phyloP scores from a whole-genome alignment of 2,797 vertebrate genomes.

The Gymnopithys bicolor region DNA sequence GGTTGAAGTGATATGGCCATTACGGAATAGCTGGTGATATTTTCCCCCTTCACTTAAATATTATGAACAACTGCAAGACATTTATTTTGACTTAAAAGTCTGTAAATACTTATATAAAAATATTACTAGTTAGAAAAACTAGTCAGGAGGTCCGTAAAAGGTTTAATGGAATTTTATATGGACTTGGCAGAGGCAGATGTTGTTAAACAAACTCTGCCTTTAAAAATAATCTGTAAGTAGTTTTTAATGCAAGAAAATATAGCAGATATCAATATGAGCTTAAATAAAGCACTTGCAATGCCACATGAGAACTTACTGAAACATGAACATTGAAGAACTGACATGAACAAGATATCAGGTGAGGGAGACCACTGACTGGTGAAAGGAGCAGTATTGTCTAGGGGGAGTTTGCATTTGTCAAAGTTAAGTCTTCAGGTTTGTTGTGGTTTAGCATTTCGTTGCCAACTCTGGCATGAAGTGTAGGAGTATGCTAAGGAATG shows the following conservation, averaged over 20 bases:
- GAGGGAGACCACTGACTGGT: not conserved
- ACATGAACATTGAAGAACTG: not conserved
- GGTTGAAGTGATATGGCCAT: not conserved
- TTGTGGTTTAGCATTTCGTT: not conserved
- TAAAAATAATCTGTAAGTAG: not conserved
- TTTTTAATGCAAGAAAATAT: not conserved
- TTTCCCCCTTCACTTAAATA: not conserved
- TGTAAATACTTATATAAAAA: not conserved
- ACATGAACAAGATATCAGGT: not conserved
- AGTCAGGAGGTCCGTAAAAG: not conserved
- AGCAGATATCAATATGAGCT: not conserved
- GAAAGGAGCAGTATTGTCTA: not conserved
- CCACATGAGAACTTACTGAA: not conserved
- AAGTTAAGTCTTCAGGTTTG: not conserved
- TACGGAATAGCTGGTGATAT: not conserved
- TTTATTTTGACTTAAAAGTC: not conserved
- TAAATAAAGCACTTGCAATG: not conserved
- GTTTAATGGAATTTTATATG: not conserved
- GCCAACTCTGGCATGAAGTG: not conserved
- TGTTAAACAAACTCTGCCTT: not conserved
- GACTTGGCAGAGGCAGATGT: not conserved
- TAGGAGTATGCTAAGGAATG: not conserved
- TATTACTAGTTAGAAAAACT: not conserved
- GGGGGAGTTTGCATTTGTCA: not conserved
- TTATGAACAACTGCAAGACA: not conserved